A percentile compares a stretch with the other conserved stretches of the same genome.
Evolutionary conservation across 1,140 invertebrate genomes (phyloP).

Genomic region (Pogonomyrmex californicus): DNA sequence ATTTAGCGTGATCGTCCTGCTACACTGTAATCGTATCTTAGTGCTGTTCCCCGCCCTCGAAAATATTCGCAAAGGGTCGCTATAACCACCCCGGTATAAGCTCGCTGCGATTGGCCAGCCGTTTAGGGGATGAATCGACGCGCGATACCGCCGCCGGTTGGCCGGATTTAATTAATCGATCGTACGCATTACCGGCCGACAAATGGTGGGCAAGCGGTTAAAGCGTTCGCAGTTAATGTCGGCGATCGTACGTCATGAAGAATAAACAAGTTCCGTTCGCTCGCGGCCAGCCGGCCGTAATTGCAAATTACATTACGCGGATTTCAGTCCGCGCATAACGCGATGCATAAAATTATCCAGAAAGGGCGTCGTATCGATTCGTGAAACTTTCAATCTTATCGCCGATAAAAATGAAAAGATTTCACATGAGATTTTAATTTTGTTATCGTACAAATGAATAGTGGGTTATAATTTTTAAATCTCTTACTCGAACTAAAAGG

Average conservation of each 20-base stretch:
- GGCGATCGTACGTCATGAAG: constrained; percentile 73
- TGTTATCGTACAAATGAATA: neutral
- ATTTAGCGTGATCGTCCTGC: constrained; percentile 63
- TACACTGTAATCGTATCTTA: constrained; percentile 58
- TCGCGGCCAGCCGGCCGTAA: constrained; percentile 44
- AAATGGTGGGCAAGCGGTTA: constrained; percentile 74
- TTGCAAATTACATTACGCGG: constrained; percentile 54
- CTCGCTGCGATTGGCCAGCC: constrained; percentile 73
- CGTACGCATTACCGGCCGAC: constrained; percentile 75
- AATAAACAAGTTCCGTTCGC: constrained; percentile 75
- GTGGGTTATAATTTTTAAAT: neutral
- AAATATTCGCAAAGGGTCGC: constrained; percentile 52
- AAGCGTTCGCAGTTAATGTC: constrained; percentile 71
- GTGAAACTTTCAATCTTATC: neutral
- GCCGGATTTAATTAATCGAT: constrained; percentile 79
- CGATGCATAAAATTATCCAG: constrained; percentile 20
- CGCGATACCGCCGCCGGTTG: constrained; percentile 74
- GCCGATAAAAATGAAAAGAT: neutral
- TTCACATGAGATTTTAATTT: neutral
- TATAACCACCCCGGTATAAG: constrained; percentile 51
- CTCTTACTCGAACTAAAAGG: neutral
- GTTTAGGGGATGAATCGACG: constrained; percentile 77
- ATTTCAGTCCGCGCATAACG: constrained; percentile 24
- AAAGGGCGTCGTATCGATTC: neutral
- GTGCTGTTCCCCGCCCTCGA: constrained; percentile 14